phyloP scores from a whole-genome alignment of 2,888 invertebrate genomes.

The Trichopoda pennipes region DNA sequence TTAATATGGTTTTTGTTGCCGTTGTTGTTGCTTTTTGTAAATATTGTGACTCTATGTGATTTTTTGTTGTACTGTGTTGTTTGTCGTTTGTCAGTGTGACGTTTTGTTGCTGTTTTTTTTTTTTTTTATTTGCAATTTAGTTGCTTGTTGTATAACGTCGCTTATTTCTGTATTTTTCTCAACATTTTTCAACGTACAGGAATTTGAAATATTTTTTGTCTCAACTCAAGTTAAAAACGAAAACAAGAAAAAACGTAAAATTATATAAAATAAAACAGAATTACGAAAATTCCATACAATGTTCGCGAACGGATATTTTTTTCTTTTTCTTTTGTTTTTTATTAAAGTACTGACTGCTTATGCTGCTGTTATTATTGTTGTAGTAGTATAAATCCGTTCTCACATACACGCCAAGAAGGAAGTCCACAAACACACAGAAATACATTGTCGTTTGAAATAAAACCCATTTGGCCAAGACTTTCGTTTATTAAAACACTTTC shows the following conservation, averaged over 20 bases:
- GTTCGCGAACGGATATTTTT: constrained; percentile 48
- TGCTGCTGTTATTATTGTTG: constrained; percentile 16
- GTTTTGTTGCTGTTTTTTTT: constrained; percentile 21
- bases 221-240: constrained; percentile 52
- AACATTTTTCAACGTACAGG: constrained; percentile 71
- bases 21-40: constrained; percentile 36
- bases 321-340: constrained; percentile 48
- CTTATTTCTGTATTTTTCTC: constrained; percentile 64
- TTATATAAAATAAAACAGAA: constrained; percentile 49
- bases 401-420: constrained; percentile 1
- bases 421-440: neutral
- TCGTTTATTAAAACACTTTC: neutral
- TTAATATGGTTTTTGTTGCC: constrained; percentile 36
- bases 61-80: constrained; percentile 14
- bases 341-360: constrained; percentile 9
- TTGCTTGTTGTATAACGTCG: constrained; percentile 40
- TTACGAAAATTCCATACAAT: constrained; percentile 65
- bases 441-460: constrained; percentile 1
- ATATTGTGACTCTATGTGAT: constrained; percentile 52
- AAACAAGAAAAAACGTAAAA: constrained; percentile 23
- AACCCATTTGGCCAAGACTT: constrained; percentile 2
- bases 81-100: constrained; percentile 33
- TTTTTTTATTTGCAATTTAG: constrained; percentile 36
- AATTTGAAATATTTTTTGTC: constrained; percentile 71
- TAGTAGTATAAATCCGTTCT: constrained; percentile 21